Conservation (phyloP, 2,113 vertebrate species). For the Notothenia coriiceps region DNA sequence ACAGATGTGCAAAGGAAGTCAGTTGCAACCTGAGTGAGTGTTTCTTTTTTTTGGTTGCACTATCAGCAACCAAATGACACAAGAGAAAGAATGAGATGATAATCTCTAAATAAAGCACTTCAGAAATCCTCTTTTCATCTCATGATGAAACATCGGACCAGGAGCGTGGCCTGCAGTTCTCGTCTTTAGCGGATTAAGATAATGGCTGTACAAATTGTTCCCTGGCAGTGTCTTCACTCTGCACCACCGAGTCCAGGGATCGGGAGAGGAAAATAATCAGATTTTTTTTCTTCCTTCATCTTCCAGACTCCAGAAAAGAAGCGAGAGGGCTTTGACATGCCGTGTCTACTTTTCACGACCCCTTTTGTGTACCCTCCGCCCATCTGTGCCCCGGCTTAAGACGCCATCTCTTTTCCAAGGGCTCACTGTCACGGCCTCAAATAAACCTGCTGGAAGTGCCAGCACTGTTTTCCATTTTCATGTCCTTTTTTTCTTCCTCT, state of each 20-base stretch:
- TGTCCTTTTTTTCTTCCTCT: constrained; percentile 55
- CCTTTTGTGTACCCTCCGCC: constrained; percentile 78
- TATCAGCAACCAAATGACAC: constrained; percentile 41
- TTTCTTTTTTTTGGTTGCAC: constrained; percentile 3
- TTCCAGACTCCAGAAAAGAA: constrained; percentile 75
- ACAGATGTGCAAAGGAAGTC: constrained; percentile 3
- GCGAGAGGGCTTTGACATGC: constrained; percentile 77
- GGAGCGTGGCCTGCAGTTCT: constrained; percentile 78
- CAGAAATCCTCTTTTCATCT: constrained; percentile 71
- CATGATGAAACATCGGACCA: constrained; percentile 65
- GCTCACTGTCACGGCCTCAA: constrained; percentile 81
- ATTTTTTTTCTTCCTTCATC: constrained; percentile 83
- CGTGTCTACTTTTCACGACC: constrained; percentile 84
- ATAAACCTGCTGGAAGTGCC: constrained; percentile 81
- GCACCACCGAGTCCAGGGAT: constrained; percentile 76
- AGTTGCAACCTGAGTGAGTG: constrained; percentile 7
- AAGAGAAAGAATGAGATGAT: constrained; percentile 43
- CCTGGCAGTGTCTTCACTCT: constrained; percentile 81
- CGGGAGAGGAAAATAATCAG: constrained; percentile 82
- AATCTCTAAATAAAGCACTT: constrained; percentile 63
- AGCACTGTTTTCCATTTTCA: constrained; percentile 80
- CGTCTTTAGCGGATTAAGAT: constrained; percentile 80
- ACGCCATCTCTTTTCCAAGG: constrained; percentile 75
- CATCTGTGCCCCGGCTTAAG: constrained; percentile 76
- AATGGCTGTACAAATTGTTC: constrained; percentile 85